Conservation (phyloP, 2,113 vertebrate species). For the Gavia stellata region DNA sequence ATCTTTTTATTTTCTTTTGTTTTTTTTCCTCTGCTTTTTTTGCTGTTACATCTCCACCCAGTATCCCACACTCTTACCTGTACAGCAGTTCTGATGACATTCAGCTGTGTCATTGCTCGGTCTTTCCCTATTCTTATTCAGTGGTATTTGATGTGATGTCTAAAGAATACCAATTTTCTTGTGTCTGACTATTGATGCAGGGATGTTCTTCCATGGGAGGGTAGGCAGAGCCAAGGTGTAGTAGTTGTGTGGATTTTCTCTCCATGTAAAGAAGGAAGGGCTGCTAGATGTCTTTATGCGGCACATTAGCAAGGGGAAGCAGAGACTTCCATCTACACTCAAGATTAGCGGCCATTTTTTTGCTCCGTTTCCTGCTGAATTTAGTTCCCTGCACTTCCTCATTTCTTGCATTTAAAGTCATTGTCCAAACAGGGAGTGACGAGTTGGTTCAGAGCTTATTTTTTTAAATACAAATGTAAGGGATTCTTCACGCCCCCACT, state of each 20-base stretch:
- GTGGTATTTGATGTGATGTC: neutral
- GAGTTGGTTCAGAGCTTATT: neutral
- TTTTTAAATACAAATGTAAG: neutral
- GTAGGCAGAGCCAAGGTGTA: neutral
- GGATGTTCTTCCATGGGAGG: neutral
- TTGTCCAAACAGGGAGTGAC: neutral
- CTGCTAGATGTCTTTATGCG: neutral
- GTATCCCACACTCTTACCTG: neutral
- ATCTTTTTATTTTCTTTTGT: neutral
- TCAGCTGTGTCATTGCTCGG: neutral
- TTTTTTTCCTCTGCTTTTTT: neutral
- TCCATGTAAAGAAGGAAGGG: neutral
- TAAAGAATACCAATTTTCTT: neutral
- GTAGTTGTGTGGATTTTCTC: neutral
- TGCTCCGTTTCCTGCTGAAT: neutral
- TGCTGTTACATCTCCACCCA: neutral
- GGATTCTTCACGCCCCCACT: neutral
- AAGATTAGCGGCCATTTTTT: neutral
- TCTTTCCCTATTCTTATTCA: neutral
- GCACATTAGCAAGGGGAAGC: neutral
- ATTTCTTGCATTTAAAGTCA: neutral
- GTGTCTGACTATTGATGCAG: neutral
- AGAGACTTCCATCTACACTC: neutral
- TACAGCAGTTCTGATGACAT: neutral
- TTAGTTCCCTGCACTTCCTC: neutral